Evolutionary conservation across 1,140 invertebrate species (phyloP).

Genomic region (Tribolium madens): DNA sequence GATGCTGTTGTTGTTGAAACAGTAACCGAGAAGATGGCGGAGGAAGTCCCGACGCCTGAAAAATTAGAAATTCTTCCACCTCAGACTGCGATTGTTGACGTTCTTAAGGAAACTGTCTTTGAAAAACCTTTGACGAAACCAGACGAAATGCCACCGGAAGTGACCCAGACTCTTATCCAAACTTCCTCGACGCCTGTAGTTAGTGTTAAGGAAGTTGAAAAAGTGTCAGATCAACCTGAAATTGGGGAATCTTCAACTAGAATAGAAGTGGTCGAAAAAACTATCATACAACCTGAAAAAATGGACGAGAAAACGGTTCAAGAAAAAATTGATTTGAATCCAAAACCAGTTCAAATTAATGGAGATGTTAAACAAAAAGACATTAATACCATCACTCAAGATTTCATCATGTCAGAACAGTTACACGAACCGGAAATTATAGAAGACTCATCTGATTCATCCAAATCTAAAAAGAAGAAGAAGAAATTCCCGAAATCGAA

Average conservation of each 20-base stretch:
- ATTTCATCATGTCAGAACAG: slow-evolving; percentile 49
- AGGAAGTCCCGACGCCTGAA: neutral
- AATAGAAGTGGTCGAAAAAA: slow-evolving; percentile 43
- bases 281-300: slow-evolving; percentile 14
- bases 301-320: slow-evolving; percentile 1
- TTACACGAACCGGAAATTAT: slow-evolving; percentile 19
- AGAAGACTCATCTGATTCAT: slow-evolving; percentile 20
- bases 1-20: slow-evolving; percentile 28
- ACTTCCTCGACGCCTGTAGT: neutral
- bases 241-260: slow-evolving; percentile 35
- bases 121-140: neutral
- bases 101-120: neutral
- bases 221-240: slow-evolving; percentile 36
- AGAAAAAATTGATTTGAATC: slow-evolving; percentile 36
- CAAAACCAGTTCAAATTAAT: neutral
- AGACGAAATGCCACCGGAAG: neutral
- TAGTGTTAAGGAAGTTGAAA: neutral
- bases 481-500: slow-evolving; percentile 40
- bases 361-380: slow-evolving; percentile 38
- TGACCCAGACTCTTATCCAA: neutral
- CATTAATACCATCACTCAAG: slow-evolving; percentile 18
- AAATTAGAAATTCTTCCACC: neutral
- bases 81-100: neutral
- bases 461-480: slow-evolving; percentile 45
- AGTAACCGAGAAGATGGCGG: neutral